A percentile compares a stretch with the other conserved stretches of the same genome.
Evolutionary conservation across 2,797 vertebrate genomes (phyloP).

Genomic region (Muscicapa comitata): DNA sequence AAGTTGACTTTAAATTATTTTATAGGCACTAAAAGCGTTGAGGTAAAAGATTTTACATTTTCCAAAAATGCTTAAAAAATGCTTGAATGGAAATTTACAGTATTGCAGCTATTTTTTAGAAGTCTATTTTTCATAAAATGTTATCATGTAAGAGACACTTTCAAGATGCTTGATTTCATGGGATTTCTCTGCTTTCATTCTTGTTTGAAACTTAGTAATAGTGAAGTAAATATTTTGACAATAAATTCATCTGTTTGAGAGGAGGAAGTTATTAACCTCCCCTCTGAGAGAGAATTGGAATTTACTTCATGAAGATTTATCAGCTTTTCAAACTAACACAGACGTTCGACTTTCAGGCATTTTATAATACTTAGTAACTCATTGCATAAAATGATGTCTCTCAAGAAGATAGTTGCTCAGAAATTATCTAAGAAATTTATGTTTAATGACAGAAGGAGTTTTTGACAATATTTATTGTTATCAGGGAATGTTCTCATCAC

Average conservation of each 20-base stretch:
- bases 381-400: background rate
- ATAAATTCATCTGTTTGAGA: background rate
- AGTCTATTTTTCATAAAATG: background rate
- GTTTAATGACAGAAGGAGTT: background rate
- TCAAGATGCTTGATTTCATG: background rate
- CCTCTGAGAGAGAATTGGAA: background rate
- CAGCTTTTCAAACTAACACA: background rate
- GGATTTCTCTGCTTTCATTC: background rate
- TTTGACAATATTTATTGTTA: background rate
- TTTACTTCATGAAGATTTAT: background rate
- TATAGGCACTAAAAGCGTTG: background rate
- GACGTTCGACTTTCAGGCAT: background rate
- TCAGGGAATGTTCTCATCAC: background rate
- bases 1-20: background rate
- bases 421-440: background rate
- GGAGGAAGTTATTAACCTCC: background rate
- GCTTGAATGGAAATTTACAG: background rate
- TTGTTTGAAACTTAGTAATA: background rate
- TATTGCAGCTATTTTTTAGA: background rate
- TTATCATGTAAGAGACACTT: background rate
- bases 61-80: background rate
- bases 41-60: background rate
- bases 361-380: background rate
- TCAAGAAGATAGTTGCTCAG: background rate
- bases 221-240: background rate